Evolutionary conservation across 2,113 vertebrate species (phyloP), one percentile per base, ranked within the genome.

Genomic region (Odontophorus gujanensis): DNA sequence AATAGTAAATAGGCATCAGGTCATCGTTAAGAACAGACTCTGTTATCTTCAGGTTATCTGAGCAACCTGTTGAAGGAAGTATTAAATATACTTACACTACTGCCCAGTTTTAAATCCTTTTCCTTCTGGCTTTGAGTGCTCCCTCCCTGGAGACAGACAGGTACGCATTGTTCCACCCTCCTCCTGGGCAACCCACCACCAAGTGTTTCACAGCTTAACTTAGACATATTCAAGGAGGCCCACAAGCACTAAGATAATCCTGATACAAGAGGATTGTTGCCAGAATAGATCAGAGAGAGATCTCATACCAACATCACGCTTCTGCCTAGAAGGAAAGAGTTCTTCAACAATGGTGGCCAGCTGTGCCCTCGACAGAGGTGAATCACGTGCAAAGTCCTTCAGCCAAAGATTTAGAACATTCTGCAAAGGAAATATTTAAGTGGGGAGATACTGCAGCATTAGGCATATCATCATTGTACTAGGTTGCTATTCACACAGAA

Each of bases 341-440:
- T 89, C 95, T 2, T 17, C 19, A 0, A 89, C n/a, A 2, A 94
- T 0, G 0, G 22, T 1, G 0, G 20, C 77, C 81, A 92, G 38
- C 63, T 97, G 55, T 7, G 92, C 79, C 63, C 43, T 80, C 4
- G 42, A 74, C 93, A 95, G 28, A 18, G 17, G 5, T 1, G 90
- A 92, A 15, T 45, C 25, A 3, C 1, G 5, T 14, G 85, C 53
- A 40, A 66, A 59, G 19, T 13, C 81, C 14, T 73, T 95, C 91
- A 96, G 80, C 97, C 97, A 90, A 1, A 68, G 13, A 3, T 3
- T 38, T 5, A 83, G 30, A 45, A 89, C 30, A 0, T 9, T 61
- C 98, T 98, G 94, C 91, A 77, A 86, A 48, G 71, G 62, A 81
- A 93, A 89, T 1, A 10, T 51, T 81, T 40, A 19, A 2, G 30